phyloP scores from a whole-genome alignment of 2,113 vertebrate species.

The Todiramphus chloris region DNA sequence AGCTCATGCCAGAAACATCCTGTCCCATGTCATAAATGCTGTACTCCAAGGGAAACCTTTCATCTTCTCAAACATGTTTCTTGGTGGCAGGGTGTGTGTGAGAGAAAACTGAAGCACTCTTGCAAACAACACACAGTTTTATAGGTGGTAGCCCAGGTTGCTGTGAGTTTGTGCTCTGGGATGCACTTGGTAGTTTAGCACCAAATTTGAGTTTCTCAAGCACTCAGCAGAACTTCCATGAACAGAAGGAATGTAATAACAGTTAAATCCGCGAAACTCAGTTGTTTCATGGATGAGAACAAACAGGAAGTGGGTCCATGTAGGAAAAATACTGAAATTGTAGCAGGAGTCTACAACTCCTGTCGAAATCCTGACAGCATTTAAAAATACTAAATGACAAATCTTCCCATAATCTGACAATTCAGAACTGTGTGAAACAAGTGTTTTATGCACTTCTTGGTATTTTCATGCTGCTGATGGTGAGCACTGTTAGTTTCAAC shows the following conservation, averaged over 20 bases:
- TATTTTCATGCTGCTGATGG: not conserved
- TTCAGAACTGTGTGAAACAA: not conserved
- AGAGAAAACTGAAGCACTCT: not conserved
- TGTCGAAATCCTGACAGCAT: not conserved
- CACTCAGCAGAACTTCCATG: not conserved
- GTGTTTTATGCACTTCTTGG: not conserved
- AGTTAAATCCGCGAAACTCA: not conserved
- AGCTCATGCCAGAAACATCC: not conserved
- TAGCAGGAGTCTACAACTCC: not conserved
- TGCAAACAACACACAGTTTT: not conserved
- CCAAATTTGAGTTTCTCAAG: not conserved
- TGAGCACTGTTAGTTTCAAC: not conserved
- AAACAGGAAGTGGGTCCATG: not conserved
- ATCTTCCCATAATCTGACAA: not conserved
- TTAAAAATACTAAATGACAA: not conserved
- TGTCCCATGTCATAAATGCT: accelerated
- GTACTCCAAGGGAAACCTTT: not conserved
- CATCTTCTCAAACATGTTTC: not conserved
- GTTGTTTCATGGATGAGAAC: not conserved
- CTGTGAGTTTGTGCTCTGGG: not conserved
- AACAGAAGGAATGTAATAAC: not conserved
- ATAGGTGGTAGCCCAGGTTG: not conserved
- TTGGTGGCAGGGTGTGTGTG: not conserved
- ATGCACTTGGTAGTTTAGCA: not conserved
- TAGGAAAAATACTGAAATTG: not conserved